Conservation (phyloP, 1,140 invertebrate species). For the Diprion similis region DNA sequence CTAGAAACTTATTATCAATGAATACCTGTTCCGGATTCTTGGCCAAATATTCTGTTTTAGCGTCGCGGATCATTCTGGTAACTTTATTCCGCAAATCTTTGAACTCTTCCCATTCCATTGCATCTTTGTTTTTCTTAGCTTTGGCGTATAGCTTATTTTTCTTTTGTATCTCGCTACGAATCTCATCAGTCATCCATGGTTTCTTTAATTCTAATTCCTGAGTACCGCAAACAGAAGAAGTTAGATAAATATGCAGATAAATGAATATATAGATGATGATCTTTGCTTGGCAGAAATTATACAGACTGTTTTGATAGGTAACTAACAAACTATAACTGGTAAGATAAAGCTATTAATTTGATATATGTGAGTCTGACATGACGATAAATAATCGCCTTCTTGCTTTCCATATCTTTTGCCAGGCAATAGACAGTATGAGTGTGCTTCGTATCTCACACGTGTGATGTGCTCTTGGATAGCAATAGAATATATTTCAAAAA, state of each 20-base stretch:
- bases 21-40: constrained; percentile 63
- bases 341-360: too few relatives aligned
- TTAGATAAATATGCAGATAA: not conserved
- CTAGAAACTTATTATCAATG: constrained; percentile 16
- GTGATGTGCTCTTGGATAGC: too few relatives aligned
- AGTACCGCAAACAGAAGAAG: constrained; percentile 3
- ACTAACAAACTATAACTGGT: too few relatives aligned
- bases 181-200: constrained; percentile 65
- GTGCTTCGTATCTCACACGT: too few relatives aligned
- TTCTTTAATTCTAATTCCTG: constrained; percentile 60
- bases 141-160: constrained; percentile 63
- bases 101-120: constrained; percentile 63
- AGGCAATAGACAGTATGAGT: too few relatives aligned
- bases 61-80: constrained; percentile 62
- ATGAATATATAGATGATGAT: too few relatives aligned
- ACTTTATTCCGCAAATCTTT: constrained; percentile 65
- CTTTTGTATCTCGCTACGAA: constrained; percentile 64
- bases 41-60: constrained; percentile 62
- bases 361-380: too few relatives aligned
- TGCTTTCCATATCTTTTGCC: too few relatives aligned
- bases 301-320: too few relatives aligned
- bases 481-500: too few relatives aligned
- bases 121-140: constrained; percentile 61
- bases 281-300: too few relatives aligned
- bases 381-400: too few relatives aligned